These are phyloP conservation scores for Danaus melanippus DNA, from an alignment of 1,140 invertebrate species.

Conservation along the genomic window DNA sequence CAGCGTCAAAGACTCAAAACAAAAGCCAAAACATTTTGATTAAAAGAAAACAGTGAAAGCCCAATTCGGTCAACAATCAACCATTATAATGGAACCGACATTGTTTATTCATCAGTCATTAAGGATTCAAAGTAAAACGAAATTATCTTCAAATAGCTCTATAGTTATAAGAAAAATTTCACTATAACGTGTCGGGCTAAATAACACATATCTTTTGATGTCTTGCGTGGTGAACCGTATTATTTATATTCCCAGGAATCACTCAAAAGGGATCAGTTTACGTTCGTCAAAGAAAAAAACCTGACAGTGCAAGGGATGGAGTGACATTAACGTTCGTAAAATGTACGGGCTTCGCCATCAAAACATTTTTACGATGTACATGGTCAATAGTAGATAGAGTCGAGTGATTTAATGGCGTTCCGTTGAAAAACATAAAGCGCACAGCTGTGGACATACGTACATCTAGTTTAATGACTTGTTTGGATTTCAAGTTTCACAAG, in stretches of 20 bases:
- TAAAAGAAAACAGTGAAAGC: no score
- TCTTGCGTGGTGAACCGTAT: conserved; percentile 31
- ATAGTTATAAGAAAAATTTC: conserved; percentile 11
- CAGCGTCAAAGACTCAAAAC: no score
- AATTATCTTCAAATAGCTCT: not conserved
- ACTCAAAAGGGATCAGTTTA: conserved; percentile 49
- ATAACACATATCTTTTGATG: conserved; percentile 32
- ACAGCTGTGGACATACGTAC: conserved; percentile 27
- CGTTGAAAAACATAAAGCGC: conserved; percentile 25
- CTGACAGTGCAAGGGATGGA: conserved; percentile 27
- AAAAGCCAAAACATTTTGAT: no score
- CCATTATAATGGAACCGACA: no score
- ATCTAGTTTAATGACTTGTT: conserved; percentile 21
- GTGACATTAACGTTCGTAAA: conserved; percentile 42
- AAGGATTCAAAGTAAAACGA: no score
- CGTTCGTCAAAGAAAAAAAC: conserved; percentile 36
- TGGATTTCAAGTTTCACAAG: conserved; percentile 4
- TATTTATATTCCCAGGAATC: conserved; percentile 54
- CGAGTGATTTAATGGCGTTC: conserved; percentile 45
- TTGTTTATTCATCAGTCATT: no score
- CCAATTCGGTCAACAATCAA: no score
- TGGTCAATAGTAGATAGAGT: conserved; percentile 37
- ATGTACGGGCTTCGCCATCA: conserved; percentile 38
- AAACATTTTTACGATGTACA: conserved; percentile 49
- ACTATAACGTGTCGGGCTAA: conserved; percentile 24